Evolutionary conservation across 2,113 vertebrate genomes (phyloP).

Genomic region (Ia io): DNA sequence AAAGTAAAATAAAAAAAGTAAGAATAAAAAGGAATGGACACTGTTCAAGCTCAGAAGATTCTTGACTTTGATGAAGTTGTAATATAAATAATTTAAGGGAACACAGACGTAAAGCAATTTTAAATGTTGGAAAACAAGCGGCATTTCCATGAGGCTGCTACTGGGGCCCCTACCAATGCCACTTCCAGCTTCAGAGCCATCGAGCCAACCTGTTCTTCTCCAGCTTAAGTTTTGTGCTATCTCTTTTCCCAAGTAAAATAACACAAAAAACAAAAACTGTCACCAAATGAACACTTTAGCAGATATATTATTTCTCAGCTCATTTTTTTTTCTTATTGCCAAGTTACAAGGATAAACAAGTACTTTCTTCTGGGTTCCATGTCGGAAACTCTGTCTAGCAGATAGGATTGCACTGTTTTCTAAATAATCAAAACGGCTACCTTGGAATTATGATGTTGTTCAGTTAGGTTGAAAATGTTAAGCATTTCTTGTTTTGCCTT

Average conservation of each 20-base stretch:
- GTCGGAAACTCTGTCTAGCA: not conserved
- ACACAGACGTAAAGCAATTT: not conserved
- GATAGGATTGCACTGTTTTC: not conserved
- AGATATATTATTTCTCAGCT: not conserved
- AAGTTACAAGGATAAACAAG: not conserved
- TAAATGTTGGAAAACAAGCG: not conserved
- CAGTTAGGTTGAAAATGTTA: not conserved
- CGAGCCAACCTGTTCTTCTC: no score
- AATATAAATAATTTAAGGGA: not conserved
- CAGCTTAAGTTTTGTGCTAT: not conserved
- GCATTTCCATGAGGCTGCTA: not conserved
- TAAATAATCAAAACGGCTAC: not conserved
- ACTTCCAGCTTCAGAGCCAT: not conserved
- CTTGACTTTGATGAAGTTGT: not conserved
- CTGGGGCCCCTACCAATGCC: not conserved
- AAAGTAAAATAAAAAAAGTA: not conserved
- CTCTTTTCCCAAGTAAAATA: not conserved
- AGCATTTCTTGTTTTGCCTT: slow-evolving; percentile 16
- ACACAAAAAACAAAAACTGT: not conserved
- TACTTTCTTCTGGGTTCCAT: not conserved
- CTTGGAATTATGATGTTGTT: not conserved
- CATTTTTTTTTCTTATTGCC: not conserved
- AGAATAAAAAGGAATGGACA: not conserved
- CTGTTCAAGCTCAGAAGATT: not conserved
- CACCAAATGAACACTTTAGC: not conserved